Percentiles rank a stretch among this genome's conserved stretches.
phyloP scores from a whole-genome alignment of 2,888 invertebrate species.

The Meganola albula region DNA sequence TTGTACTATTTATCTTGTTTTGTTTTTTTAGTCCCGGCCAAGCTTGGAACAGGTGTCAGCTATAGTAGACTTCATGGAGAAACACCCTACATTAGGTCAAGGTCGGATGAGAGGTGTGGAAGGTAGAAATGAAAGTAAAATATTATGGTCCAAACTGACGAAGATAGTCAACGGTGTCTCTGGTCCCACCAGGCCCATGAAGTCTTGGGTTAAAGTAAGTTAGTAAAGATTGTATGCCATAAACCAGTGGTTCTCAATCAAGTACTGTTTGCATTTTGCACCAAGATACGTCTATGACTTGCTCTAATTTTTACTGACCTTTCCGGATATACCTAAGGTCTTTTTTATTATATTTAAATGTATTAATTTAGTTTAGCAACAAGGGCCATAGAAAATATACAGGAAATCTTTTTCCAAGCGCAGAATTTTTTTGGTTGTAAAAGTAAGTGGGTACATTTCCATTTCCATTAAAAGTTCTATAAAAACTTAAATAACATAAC shows the following conservation, averaged over 20 bases:
- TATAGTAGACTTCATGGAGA: constrained; percentile 68
- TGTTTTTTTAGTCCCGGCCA: constrained; percentile 56
- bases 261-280: too few relatives aligned
- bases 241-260: too few relatives aligned
- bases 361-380: too few relatives aligned
- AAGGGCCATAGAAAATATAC: too few relatives aligned
- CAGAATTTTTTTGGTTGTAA: too few relatives aligned
- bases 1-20: constrained; percentile 12
- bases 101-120: constrained; percentile 61
- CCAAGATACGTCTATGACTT: too few relatives aligned
- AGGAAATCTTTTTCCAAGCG: too few relatives aligned
- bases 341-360: constrained; percentile 7
- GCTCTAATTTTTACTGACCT: too few relatives aligned
- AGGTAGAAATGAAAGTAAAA: constrained; percentile 62
- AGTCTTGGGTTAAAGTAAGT: constrained; percentile 68
- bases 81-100: constrained; percentile 52
- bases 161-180: constrained; percentile 54
- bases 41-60: constrained; percentile 64
- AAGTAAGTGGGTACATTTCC: too few relatives aligned
- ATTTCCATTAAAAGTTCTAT: too few relatives aligned
- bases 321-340: not conserved
- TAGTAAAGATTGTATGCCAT: too few relatives aligned
- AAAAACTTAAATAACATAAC: too few relatives aligned
- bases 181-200: constrained; percentile 65
- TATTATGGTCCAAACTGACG: constrained; percentile 59